A percentile compares a stretch with the other conserved stretches of the same genome.
Evolutionary conservation across 2,888 invertebrate genomes (phyloP).

Genomic region (Drosophila acutilabella): DNA sequence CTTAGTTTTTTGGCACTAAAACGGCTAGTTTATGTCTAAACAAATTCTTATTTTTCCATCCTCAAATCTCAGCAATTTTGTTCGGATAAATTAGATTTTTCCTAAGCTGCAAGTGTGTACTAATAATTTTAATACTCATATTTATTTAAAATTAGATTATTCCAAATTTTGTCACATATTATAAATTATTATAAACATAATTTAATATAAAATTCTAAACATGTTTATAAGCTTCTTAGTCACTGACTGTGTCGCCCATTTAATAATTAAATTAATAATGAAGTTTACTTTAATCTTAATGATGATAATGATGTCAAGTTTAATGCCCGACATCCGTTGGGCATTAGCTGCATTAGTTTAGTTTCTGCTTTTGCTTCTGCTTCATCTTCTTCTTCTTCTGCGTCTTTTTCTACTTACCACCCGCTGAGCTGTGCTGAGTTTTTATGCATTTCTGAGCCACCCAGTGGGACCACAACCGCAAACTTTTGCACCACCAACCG

Average conservation of each 20-base stretch:
- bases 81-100: no score
- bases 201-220: no score
- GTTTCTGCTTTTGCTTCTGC: neutral
- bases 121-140: no score
- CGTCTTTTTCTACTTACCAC: slow-evolving; percentile 10
- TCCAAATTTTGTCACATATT: no score
- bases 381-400: neutral
- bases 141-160: no score
- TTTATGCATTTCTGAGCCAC: slow-evolving; percentile 63
- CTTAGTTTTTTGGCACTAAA: no score
- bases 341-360: slow-evolving; percentile 54
- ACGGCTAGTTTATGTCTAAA: no score
- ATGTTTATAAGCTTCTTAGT: neutral
- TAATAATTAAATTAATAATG: slow-evolving; percentile 9
- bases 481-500: slow-evolving; percentile 16
- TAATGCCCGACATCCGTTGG: slow-evolving; percentile 50
- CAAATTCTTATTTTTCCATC: no score
- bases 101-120: no score
- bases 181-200: no score
- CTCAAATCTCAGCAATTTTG: no score
- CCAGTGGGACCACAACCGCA: slow-evolving; percentile 11
- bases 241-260: slow-evolving; percentile 24
- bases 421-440: slow-evolving; percentile 28
- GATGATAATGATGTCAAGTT: slow-evolving; percentile 33
- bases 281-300: slow-evolving; percentile 13